Base-by-base conservation (phyloP, 2,113 vertebrate genomes). In the Odocoileus virginianus region DNA sequence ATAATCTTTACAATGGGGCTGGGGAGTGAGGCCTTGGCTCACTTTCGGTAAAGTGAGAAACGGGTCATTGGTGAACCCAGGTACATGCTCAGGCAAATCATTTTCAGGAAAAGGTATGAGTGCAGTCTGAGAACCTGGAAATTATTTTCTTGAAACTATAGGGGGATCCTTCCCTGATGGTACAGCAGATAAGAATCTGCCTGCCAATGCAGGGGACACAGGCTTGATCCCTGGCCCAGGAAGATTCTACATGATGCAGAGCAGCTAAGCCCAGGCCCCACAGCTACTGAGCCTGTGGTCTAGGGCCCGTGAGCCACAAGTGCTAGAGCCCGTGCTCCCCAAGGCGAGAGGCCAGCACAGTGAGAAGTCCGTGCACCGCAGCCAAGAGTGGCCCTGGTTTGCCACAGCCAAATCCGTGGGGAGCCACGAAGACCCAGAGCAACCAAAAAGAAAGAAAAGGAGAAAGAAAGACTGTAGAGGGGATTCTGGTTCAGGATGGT, bases 41-140 rank as follows among this genome's bases (percentile, higher is more conserved):
- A 23, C 58, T 88, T 93, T 95, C 43, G 15, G 7, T 50, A 19
- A 93, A 58, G 27, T 28, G 8, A 79, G 83, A 94, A 61, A 47
- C 50, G 7, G 36, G 15, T 6, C 96, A 12, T 60, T 87, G 84
- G 13, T 88, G 36, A 96, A 4, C 57, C 43, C 33, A 89, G 43
- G 33, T 28, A 14, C 40, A 36, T 50, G 11, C 60, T 83, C 13
- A 83, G 27, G 79, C 27, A 87, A 93, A 71, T 83, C 23, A 17
- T 50, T 76, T 27, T 67, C 28, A 55, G 87, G n/a, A 94, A 87
- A 87, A 16, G 40, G 7, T 36, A 52, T 23, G 5, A 17, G 11
- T 60, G 9, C 50, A 55, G 55, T 82, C 33, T 50, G 55, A 67
- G 28, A 88, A 85, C 21, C 14, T 71, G 7, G 28, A 93, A 83